phyloP scores from a whole-genome alignment of 2,888 invertebrate species.

The Epinotia ramella region DNA sequence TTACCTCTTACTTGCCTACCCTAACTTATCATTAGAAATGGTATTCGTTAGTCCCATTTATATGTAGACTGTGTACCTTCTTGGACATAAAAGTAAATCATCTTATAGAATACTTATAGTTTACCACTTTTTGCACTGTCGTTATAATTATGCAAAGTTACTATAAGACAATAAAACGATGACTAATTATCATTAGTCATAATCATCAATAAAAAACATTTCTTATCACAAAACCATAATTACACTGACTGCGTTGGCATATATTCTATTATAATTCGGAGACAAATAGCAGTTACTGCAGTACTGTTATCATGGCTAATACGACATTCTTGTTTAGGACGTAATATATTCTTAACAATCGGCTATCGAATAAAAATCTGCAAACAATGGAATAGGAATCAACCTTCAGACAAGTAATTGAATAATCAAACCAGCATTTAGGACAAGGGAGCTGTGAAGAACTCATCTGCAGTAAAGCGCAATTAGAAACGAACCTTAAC shows the following conservation, averaged over 20 bases:
- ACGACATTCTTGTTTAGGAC: conserved; percentile 9
- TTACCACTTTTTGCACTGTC: not conserved
- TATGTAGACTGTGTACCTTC: too few relatives aligned
- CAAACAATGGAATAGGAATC: conserved; percentile 53
- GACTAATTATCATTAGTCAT: conserved; percentile 28
- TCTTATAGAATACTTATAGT: not conserved
- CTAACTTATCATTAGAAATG: too few relatives aligned
- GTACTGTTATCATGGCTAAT: not conserved
- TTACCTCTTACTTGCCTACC: too few relatives aligned
- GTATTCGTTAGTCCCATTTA: not conserved
- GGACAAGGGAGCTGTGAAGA: conserved; percentile 53
- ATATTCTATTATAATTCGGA: conserved; percentile 9
- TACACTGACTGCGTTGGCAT: conserved; percentile 23
- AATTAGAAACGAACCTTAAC: conserved; percentile 47
- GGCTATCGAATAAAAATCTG: conserved; percentile 47
- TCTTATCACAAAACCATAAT: conserved; percentile 32
- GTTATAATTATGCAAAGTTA: not conserved
- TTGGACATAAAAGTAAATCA: not conserved
- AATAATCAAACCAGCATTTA: conserved; percentile 61
- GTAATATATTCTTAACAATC: conserved; percentile 42
- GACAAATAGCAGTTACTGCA: not conserved
- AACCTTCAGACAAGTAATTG: conserved; percentile 54
- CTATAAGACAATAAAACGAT: conserved; percentile 17
- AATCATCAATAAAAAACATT: conserved; percentile 21
- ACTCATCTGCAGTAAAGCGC: conserved; percentile 46